Evolutionary conservation across 23 tunicate species (phyloP), one percentile per base, ranked within the genome.

Genomic region (Botrylloides violaceus): DNA sequence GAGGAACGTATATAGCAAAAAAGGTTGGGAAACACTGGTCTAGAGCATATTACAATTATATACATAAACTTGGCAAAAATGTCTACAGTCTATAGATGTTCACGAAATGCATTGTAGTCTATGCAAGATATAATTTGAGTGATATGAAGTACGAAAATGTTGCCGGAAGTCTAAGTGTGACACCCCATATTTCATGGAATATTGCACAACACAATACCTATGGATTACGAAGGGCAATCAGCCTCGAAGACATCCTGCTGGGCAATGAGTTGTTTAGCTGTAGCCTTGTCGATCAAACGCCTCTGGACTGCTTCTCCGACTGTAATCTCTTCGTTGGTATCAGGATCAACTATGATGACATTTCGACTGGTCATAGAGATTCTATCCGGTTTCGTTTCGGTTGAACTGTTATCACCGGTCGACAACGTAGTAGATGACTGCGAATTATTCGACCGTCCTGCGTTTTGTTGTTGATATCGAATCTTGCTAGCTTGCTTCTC

Each of bases 311-410:
- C 99, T 35, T 95, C 96, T 29, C 78, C 66, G 62, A 95, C 83
- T 4, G 95, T 73, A 34, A 95, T 62, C 43, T 95, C 99, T 53
- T 95, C 80, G 26, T 88, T 92, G 30, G 97, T 81, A 31, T 79
- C 77, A 47, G 96, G 99, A 66, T 95, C 99, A 53, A 95, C 99
- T 24, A 95, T 95, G 43, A 95, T 86, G 50, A 95, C 87, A 1
- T 70, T 49, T 31, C 97, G 73, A 39, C 85, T 77, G 15, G 77
- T 72, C 26, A 77, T 68, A 9, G 94, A 74, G 22, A 32, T 47
- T 71, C 59, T 22, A 35, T 18, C 36, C 3, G 70, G 53, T 24
- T 32, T 29, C 26, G 26, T 22, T 0, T 12, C 29, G 3, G n/a
- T 30, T 29, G 64, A 68, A 26, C 55, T 35, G 15, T 25, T 25